Conservation (phyloP, 1,140 invertebrate genomes). For the Hylyphantes graminicola region DNA sequence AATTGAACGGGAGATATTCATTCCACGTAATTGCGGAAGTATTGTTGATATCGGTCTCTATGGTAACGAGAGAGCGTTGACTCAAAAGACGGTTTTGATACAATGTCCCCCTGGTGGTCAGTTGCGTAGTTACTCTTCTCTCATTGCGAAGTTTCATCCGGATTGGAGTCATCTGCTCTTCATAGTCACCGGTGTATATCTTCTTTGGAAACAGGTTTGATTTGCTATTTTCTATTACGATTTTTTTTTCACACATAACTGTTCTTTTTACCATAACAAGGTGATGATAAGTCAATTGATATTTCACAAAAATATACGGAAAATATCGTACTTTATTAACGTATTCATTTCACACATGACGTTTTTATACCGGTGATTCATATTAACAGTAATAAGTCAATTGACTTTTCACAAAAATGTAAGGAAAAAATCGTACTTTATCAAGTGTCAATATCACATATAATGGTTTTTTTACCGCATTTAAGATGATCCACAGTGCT, state of each 20-base stretch:
- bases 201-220: too few relatives aligned
- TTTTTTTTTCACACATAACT: too few relatives aligned
- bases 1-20: too few relatives aligned
- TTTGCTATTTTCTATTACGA: too few relatives aligned
- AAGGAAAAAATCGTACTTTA: too few relatives aligned
- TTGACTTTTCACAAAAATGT: too few relatives aligned
- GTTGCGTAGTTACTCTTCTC: constrained; percentile 9
- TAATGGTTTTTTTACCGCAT: background rate
- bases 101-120: constrained; percentile 34
- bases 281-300: background rate
- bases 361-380: background rate
- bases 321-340: background rate
- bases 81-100: constrained; percentile 54
- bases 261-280: too few relatives aligned
- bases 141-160: too few relatives aligned
- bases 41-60: constrained; percentile 51
- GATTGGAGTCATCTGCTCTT: too few relatives aligned
- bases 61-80: constrained; percentile 56
- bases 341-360: background rate
- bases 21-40: constrained; percentile 49
- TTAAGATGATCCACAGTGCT: background rate
- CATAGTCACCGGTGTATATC: too few relatives aligned
- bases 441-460: background rate
- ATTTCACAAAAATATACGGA: background rate
- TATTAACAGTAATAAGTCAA: background rate